Evolutionary conservation across 2,113 vertebrate species (phyloP).

Genomic region (Pycnonotus jocosus): DNA sequence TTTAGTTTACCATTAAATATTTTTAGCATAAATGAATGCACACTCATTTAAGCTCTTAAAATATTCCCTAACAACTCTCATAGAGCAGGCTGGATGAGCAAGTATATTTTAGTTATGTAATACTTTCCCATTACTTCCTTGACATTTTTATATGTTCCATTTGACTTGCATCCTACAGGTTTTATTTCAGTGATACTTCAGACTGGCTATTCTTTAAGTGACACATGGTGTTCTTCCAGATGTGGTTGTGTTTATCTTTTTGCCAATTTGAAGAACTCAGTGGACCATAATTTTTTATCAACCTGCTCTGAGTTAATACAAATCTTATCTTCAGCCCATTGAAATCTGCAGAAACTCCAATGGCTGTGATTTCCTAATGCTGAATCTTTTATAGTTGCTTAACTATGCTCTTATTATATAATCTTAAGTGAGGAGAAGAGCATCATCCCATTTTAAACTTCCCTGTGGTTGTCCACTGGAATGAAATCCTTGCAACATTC

Average conservation of each 20-base stretch:
- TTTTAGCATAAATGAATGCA: not conserved
- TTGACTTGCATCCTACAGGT: not conserved
- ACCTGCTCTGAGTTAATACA: not conserved
- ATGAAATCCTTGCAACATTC: not conserved
- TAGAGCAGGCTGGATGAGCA: not conserved
- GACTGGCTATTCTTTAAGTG: not conserved
- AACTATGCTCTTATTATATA: no score
- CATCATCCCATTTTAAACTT: not conserved
- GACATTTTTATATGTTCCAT: not conserved
- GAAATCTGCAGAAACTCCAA: not conserved
- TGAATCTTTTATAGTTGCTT: not conserved
- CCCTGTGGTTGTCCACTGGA: not conserved
- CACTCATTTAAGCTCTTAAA: not conserved
- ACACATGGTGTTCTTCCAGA: not conserved
- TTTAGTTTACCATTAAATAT: not conserved
- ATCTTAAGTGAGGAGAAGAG: not conserved
- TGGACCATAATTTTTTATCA: not conserved
- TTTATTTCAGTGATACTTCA: not conserved
- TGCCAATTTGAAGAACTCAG: not conserved
- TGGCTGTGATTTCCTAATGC: not conserved
- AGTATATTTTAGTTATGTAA: not conserved
- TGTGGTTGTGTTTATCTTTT: not conserved
- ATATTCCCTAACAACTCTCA: not conserved
- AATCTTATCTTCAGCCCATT: not conserved
- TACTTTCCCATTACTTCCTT: not conserved